These are phyloP conservation scores for Nannobrachium achirus DNA, from an alignment of 2,113 vertebrate genomes.

Conservation along the genomic window DNA sequence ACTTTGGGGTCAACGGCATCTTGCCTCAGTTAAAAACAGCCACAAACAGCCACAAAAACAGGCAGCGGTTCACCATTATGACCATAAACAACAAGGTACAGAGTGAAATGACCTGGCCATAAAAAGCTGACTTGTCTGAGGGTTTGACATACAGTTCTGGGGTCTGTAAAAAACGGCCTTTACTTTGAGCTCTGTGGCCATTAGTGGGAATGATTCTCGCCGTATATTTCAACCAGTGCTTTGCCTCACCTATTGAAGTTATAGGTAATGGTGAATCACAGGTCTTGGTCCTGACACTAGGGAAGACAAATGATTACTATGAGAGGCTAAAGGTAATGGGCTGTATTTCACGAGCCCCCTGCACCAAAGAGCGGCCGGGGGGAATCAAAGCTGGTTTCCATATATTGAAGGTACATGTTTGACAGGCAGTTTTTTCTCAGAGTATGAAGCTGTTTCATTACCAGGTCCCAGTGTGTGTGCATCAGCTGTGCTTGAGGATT, in stretches of 20 bases:
- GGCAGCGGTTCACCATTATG: conserved; percentile 63
- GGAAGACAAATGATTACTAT: conserved; percentile 71
- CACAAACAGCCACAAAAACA: conserved; percentile 61
- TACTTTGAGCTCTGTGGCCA: conserved; percentile 59
- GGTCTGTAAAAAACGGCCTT: conserved; percentile 60
- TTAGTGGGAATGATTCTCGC: conserved; percentile 74
- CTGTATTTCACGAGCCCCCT: conserved; percentile 64
- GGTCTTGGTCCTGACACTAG: conserved; percentile 51
- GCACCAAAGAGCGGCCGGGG: conserved; percentile 34
- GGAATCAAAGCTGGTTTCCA: conserved; percentile 63
- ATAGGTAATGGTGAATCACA: conserved; percentile 62
- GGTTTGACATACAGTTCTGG: conserved; percentile 74
- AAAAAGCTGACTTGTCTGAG: conserved; percentile 53
- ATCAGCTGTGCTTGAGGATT: neutral
- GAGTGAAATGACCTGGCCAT: conserved; percentile 61
- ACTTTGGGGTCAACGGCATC: conserved; percentile 48
- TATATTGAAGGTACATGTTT: conserved; percentile 54
- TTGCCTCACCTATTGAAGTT: conserved; percentile 65
- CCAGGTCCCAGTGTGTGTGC: conserved; percentile 5
- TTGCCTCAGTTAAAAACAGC: conserved; percentile 61
- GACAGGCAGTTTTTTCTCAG: conserved; percentile 55
- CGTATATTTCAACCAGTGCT: conserved; percentile 71
- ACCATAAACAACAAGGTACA: conserved; percentile 68
- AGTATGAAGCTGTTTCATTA: conserved; percentile 34
- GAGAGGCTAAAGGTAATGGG: conserved; percentile 63